Evolutionary conservation across 2,797 vertebrate species (phyloP).

Genomic region (Schizothorax lantsangensis): DNA sequence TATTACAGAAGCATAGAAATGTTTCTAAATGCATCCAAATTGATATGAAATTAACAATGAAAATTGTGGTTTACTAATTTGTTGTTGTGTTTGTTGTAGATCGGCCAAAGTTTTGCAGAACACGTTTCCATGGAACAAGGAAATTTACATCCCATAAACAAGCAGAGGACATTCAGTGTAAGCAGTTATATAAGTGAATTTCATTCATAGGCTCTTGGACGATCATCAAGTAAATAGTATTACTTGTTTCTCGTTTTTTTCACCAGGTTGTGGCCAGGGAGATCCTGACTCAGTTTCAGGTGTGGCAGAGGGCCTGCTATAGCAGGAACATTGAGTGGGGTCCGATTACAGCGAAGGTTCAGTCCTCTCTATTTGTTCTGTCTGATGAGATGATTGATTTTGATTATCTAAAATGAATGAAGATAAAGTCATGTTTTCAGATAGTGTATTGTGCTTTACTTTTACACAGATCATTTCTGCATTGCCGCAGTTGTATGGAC

Average conservation of each 20-base stretch:
- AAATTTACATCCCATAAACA: slow-evolving; percentile 46
- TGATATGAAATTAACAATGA: not conserved
- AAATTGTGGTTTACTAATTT: slow-evolving; percentile 24
- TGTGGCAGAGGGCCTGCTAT: slow-evolving; percentile 66
- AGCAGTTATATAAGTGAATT: slow-evolving; percentile 26
- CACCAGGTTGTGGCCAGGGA: slow-evolving; percentile 63
- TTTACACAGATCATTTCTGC: slow-evolving; percentile 61
- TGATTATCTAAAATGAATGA: not conserved
- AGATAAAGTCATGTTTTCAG: not conserved
- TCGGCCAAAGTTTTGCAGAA: slow-evolving; percentile 20
- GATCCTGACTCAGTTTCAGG: slow-evolving; percentile 64
- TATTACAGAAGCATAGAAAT: not conserved
- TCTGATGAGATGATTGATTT: not conserved
- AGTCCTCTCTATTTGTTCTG: not conserved
- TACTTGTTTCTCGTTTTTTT: slow-evolving; percentile 10
- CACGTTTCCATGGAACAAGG: slow-evolving; percentile 39
- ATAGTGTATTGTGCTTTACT: not conserved
- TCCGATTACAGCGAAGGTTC: slow-evolving; percentile 64
- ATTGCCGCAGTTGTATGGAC: slow-evolving; percentile 61
- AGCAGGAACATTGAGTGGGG: slow-evolving; percentile 67
- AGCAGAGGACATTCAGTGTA: slow-evolving; percentile 65
- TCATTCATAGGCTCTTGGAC: not conserved
- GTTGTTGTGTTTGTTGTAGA: slow-evolving; percentile 50
- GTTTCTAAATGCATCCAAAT: not conserved
- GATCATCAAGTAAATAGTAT: not conserved